Evolutionary conservation across 2,888 invertebrate genomes (phyloP).

Genomic region (Troglohyphantes excavatus): DNA sequence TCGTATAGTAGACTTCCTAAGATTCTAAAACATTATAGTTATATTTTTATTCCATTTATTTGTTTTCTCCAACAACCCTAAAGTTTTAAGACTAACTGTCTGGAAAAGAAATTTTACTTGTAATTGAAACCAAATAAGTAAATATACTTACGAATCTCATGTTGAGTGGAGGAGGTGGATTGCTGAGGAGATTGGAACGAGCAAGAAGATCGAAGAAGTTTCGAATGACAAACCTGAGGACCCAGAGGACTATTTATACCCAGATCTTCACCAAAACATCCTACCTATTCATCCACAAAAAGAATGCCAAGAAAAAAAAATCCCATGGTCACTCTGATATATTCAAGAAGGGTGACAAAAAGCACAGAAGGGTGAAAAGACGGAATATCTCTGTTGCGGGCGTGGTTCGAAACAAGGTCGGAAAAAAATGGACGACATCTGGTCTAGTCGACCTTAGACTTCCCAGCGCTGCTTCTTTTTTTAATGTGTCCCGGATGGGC

Average conservation of each 20-base stretch:
- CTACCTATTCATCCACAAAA: slow-evolving; percentile 25
- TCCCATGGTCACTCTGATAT: slow-evolving; percentile 47
- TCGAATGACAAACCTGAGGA: not conserved
- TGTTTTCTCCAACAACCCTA: no score
- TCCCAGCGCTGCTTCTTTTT: not conserved
- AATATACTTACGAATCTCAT: slow-evolving; percentile 65
- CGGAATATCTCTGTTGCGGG: slow-evolving; percentile 8
- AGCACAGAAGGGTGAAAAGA: not conserved
- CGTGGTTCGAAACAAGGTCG: slow-evolving; percentile 58
- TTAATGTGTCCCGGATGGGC: not conserved
- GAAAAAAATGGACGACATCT: slow-evolving; percentile 12
- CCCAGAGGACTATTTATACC: slow-evolving; percentile 60
- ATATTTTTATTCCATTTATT: no score
- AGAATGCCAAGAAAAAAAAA: slow-evolving; percentile 5
- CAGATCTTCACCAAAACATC: slow-evolving; percentile 25
- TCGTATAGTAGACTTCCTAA: no score
- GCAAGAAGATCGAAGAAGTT: slow-evolving; percentile 10
- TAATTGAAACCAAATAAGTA: no score
- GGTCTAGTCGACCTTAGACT: slow-evolving; percentile 53
- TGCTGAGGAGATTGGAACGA: not conserved
- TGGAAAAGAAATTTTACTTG: no score
- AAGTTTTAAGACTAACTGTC: no score
- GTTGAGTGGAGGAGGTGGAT: not conserved
- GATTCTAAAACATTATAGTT: no score
- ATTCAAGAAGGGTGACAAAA: slow-evolving; percentile 41